Evolutionary conservation across 1,140 invertebrate genomes (phyloP).

Genomic region (Meloidogyne hapla): DNA sequence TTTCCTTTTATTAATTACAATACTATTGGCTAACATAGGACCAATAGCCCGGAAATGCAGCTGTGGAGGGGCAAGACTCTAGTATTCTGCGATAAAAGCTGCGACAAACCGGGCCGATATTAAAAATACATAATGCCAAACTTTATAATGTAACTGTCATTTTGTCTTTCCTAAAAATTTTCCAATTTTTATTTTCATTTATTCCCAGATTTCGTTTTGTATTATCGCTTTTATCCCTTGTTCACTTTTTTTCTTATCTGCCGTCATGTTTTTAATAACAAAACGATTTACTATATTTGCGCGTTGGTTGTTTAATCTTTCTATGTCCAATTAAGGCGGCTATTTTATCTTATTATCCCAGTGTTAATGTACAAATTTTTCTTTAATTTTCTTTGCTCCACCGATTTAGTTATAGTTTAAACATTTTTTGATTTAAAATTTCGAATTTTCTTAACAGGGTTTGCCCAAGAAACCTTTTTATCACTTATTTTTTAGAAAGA

Average conservation of each 20-base stretch:
- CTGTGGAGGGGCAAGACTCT: too few relatives aligned
- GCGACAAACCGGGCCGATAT: not conserved
- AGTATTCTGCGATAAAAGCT: too few relatives aligned
- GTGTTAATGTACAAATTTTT: not conserved
- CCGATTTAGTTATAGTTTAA: too few relatives aligned
- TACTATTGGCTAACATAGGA: too few relatives aligned
- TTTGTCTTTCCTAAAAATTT: not conserved
- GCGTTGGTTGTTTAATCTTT: not conserved
- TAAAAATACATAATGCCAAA: not conserved
- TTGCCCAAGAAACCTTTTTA: too few relatives aligned
- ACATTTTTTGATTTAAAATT: too few relatives aligned
- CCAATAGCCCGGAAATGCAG: too few relatives aligned
- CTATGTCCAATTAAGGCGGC: not conserved
- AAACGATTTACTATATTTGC: not conserved
- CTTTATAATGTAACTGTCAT: not conserved
- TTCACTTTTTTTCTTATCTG: not conserved
- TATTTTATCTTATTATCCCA: not conserved
- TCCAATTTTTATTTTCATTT: not conserved
- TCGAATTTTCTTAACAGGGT: too few relatives aligned
- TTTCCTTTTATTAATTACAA: too few relatives aligned
- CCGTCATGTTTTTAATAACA: not conserved
- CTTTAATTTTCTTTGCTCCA: conserved; percentile 1
- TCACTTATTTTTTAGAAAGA: not conserved
- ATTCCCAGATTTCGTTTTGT: not conserved
- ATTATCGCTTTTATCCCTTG: not conserved